phyloP scores from a whole-genome alignment of 2,113 vertebrate genomes.

The Phaethornis superciliosus region DNA sequence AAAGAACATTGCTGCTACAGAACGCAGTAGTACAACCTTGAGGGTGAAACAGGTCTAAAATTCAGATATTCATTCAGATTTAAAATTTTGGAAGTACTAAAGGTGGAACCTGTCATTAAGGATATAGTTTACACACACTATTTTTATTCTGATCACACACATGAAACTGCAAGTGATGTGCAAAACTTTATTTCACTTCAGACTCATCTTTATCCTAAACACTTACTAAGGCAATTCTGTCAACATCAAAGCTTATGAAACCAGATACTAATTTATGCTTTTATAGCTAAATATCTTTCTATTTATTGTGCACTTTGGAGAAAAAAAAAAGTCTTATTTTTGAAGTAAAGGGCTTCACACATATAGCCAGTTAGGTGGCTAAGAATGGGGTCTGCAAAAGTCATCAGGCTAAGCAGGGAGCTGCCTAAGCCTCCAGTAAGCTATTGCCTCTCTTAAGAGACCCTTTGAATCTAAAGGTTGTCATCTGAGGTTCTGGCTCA shows the following conservation, averaged over 20 bases:
- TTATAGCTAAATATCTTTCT: not conserved
- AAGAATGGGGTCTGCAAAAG: not conserved
- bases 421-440: slow-evolving; percentile 9
- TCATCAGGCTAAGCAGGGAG: not conserved
- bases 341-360: not conserved
- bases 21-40: not conserved
- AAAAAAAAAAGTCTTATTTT: not conserved
- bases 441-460: not conserved
- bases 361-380: not conserved
- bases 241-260: not conserved
- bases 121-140: not conserved
- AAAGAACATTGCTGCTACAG: not conserved
- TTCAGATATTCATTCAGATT: not conserved
- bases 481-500: slow-evolving; percentile 45
- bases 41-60: not conserved
- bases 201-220: not conserved
- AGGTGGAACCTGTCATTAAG: not conserved
- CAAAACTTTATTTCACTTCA: not conserved
- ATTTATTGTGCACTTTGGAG: not conserved
- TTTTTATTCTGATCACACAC: not conserved
- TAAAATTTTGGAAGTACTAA: not conserved
- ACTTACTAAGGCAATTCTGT: not conserved
- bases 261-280: not conserved
- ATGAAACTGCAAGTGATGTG: not conserved
- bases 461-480: slow-evolving; percentile 19